Evolutionary conservation across 2,888 invertebrate species (phyloP).

Genomic region (Cataglyphis albicans): DNA sequence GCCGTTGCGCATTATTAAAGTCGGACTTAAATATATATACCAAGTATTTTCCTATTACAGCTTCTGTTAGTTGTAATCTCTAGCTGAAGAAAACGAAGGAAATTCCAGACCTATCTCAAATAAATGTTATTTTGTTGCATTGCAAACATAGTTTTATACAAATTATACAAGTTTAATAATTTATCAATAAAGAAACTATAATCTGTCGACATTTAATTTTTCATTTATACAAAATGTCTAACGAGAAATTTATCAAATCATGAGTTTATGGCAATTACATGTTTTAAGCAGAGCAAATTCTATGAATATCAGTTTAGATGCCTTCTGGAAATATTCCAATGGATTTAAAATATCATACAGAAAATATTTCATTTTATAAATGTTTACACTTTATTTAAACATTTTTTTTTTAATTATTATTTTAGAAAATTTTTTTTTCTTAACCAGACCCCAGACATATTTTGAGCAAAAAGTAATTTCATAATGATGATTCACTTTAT

Average conservation of each 20-base stretch:
- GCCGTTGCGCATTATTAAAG: conserved; percentile 59
- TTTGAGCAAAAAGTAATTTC: not conserved
- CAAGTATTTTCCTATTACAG: conserved; percentile 46
- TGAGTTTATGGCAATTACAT: not conserved
- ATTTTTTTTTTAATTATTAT: not conserved
- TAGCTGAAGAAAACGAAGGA: not conserved
- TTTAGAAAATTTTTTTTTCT: not conserved
- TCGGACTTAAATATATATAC: conserved; percentile 39
- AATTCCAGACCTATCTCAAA: conserved; percentile 23
- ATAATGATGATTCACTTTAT: not conserved
- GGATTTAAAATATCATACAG: not conserved
- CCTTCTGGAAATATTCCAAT: not conserved
- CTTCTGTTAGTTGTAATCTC: conserved; percentile 22
- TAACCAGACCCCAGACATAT: not conserved
- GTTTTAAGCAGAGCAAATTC: not conserved
- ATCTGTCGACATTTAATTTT: not conserved
- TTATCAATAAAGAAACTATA: not conserved
- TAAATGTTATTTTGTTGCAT: not conserved
- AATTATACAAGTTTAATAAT: not conserved
- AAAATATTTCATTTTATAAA: not conserved
- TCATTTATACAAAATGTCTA: not conserved
- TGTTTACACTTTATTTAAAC: not conserved
- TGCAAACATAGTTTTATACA: not conserved
- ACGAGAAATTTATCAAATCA: not conserved
- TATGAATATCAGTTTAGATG: not conserved